Evolutionary conservation across 2,113 vertebrate species (phyloP).

Genomic region (Cinclus mexicanus): DNA sequence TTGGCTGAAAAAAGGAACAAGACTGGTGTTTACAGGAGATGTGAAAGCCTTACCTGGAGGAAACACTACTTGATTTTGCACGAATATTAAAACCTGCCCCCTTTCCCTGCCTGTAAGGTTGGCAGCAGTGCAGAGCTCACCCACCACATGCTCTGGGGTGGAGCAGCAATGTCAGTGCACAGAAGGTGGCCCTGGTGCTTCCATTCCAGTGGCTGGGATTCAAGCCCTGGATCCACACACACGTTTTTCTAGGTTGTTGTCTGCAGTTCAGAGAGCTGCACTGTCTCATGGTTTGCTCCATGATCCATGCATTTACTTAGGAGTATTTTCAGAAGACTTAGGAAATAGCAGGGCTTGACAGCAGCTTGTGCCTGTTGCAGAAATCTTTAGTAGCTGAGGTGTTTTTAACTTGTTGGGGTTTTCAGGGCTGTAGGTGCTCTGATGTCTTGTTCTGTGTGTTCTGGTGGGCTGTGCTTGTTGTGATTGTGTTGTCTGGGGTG

Average conservation of each 20-base stretch:
- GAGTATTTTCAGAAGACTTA: background rate
- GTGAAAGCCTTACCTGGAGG: background rate
- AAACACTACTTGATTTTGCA: background rate
- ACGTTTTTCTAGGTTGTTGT: accelerated
- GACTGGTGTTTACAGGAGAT: background rate
- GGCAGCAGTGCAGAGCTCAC: background rate
- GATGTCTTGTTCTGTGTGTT: background rate
- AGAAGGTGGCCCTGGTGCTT: background rate
- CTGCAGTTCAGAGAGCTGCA: background rate
- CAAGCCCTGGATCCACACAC: background rate
- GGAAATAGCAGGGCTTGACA: background rate
- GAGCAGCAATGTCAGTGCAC: background rate
- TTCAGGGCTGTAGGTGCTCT: background rate
- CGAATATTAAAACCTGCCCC: background rate
- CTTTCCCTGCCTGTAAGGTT: background rate
- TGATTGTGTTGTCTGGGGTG: background rate
- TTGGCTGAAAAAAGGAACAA: background rate
- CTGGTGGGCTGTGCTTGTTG: background rate
- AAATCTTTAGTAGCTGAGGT: background rate
- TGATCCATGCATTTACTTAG: background rate
- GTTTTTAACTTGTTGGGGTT: background rate
- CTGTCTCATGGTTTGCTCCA: background rate
- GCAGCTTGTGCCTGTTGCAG: background rate
- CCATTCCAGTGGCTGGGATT: background rate
- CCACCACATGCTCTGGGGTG: background rate